These are phyloP conservation scores for Melipona beecheii DNA, from an alignment of 2,888 invertebrate species.

Conservation along the genomic window DNA sequence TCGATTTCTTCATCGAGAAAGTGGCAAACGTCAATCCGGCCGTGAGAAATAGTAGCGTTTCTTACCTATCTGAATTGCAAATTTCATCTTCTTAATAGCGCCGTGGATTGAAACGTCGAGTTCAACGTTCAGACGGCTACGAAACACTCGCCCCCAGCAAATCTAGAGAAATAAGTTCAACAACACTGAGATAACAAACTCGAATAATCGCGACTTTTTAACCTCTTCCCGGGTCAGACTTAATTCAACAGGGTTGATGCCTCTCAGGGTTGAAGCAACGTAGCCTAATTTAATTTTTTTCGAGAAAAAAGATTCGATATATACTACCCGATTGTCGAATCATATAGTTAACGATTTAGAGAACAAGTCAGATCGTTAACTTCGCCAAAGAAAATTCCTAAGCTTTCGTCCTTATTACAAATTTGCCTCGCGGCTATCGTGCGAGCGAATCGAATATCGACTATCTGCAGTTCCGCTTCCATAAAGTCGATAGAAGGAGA, in stretches of 20 bases:
- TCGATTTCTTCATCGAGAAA: slow-evolving; percentile 56
- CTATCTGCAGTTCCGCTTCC: slow-evolving; percentile 16
- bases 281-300: background rate
- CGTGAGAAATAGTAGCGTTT: slow-evolving; percentile 43
- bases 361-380: slow-evolving; percentile 1
- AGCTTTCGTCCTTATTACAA: slow-evolving; percentile 19
- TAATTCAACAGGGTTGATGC: background rate
- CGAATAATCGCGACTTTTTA: background rate
- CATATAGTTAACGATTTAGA: background rate
- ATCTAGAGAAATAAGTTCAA: slow-evolving; percentile 17
- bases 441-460: slow-evolving; percentile 22
- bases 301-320: background rate
- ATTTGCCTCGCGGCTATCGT: slow-evolving; percentile 8
- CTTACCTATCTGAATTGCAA: slow-evolving; percentile 78
- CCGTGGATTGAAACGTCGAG: slow-evolving; percentile 34
- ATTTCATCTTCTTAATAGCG: slow-evolving; percentile 81
- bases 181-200: background rate
- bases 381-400: slow-evolving; percentile 11
- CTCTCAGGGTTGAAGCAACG: background rate
- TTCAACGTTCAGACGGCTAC: slow-evolving; percentile 47
- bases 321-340: no score
- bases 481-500: slow-evolving; percentile 1
- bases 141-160: slow-evolving; percentile 40
- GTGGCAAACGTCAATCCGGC: slow-evolving; percentile 60
- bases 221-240: background rate